These are phyloP conservation scores for Keiferia lycopersicella DNA, from an alignment of 2,888 invertebrate species.

Conservation along the genomic window DNA sequence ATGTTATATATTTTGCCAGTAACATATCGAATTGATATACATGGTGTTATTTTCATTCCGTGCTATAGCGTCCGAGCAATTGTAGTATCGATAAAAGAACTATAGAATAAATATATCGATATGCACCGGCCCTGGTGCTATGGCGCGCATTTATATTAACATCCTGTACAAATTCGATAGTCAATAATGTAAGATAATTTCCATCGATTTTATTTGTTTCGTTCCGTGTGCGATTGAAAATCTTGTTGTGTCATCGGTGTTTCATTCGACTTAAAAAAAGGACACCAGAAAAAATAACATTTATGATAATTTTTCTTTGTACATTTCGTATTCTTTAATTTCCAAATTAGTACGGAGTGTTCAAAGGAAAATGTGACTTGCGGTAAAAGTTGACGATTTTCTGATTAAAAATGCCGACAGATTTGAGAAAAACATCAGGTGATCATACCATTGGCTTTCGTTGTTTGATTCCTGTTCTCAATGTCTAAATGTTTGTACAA, in stretches of 20 bases:
- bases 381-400: neutral
- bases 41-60: too few relatives aligned
- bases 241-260: conserved; percentile 69
- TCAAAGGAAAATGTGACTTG: neutral
- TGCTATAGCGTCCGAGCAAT: too few relatives aligned
- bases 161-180: too few relatives aligned
- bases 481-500: conserved; percentile 32
- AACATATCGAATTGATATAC: conserved; percentile 55
- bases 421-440: neutral
- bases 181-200: conserved; percentile 40
- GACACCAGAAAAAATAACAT: neutral
- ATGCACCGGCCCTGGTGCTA: too few relatives aligned
- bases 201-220: conserved; percentile 65
- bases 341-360: neutral
- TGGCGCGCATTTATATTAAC: too few relatives aligned
- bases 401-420: neutral
- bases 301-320: neutral
- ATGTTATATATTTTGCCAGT: neutral
- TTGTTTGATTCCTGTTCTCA: conserved; percentile 55
- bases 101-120: too few relatives aligned
- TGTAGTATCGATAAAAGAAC: too few relatives aligned
- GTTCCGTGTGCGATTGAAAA: conserved; percentile 70
- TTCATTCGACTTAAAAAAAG: conserved; percentile 50
- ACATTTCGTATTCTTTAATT: neutral
- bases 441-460: conserved; percentile 72